Evolutionary conservation across 2,888 invertebrate genomes (phyloP).

Genomic region (Perdita meconis): DNA sequence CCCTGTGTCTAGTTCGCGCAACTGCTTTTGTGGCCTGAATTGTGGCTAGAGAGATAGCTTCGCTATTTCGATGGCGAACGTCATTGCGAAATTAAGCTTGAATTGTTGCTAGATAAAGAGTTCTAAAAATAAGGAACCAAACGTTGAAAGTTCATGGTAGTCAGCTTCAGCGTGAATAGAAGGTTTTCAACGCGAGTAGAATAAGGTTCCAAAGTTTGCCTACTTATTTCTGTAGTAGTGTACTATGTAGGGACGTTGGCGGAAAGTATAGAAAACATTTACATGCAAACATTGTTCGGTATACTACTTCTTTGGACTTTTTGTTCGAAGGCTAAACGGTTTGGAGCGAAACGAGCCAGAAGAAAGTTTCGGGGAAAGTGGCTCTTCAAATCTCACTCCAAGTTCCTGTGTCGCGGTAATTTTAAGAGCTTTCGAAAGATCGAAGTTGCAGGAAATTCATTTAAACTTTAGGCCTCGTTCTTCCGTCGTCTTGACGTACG

Average conservation of each 20-base stretch:
- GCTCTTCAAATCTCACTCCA: constrained; percentile 26
- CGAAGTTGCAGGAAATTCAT: constrained; percentile 36
- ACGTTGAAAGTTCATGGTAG: too few relatives aligned
- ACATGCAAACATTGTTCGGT: background rate
- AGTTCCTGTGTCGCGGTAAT: constrained; percentile 16
- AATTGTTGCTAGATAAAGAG: too few relatives aligned
- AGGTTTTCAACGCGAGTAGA: too few relatives aligned
- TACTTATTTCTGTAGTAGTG: too few relatives aligned
- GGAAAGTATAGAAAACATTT: background rate
- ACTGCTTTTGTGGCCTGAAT: background rate
- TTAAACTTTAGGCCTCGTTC: constrained; percentile 13
- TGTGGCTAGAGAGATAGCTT: background rate
- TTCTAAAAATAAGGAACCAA: too few relatives aligned
- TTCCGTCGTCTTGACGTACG: background rate
- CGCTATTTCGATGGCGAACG: too few relatives aligned
- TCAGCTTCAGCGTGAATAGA: too few relatives aligned
- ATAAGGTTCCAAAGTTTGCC: too few relatives aligned
- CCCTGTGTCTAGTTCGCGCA: constrained; percentile 9
- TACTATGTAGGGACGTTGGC: too few relatives aligned
- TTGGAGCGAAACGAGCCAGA: background rate
- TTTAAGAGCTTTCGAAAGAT: constrained; percentile 38
- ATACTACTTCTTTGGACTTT: background rate
- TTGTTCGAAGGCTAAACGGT: background rate
- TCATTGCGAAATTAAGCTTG: too few relatives aligned
- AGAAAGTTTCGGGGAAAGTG: constrained; percentile 27